These are phyloP conservation scores for Anableps anableps DNA, from an alignment of 2,797 vertebrate species.

Conservation along the genomic window DNA sequence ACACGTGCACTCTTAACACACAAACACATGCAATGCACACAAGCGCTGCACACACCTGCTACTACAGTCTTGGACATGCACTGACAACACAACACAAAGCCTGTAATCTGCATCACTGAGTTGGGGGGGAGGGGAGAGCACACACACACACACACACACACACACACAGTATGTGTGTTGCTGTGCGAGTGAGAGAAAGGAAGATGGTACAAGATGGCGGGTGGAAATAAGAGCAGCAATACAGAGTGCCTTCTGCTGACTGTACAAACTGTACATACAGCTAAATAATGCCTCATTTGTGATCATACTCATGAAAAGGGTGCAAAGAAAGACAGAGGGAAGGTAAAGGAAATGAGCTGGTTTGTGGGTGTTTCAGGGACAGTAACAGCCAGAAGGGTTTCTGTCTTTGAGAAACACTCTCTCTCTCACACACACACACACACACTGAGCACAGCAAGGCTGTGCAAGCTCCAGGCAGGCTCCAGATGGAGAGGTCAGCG, in stretches of 20 bases:
- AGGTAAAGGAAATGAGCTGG: slow-evolving; percentile 50
- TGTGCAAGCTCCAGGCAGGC: slow-evolving; percentile 66
- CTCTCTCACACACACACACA: slow-evolving; percentile 25
- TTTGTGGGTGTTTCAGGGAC: slow-evolving; percentile 74
- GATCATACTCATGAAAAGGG: slow-evolving; percentile 41
- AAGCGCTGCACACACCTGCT: slow-evolving; percentile 69
- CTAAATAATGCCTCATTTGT: slow-evolving; percentile 38
- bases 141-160: background rate
- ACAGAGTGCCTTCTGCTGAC: slow-evolving; percentile 56
- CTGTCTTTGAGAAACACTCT: slow-evolving; percentile 68
- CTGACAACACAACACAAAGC: slow-evolving; percentile 80
- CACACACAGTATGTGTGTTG: slow-evolving; percentile 59
- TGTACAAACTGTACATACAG: slow-evolving; percentile 55
- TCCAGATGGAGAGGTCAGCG: slow-evolving; percentile 81
- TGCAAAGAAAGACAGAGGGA: slow-evolving; percentile 13
- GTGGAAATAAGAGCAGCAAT: slow-evolving; percentile 64
- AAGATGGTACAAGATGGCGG: slow-evolving; percentile 76
- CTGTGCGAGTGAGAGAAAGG: slow-evolving; percentile 69
- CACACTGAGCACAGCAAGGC: slow-evolving; percentile 37
- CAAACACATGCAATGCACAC: slow-evolving; percentile 43
- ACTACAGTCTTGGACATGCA: slow-evolving; percentile 75
- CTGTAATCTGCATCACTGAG: slow-evolving; percentile 78
- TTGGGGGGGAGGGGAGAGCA: slow-evolving; percentile 65
- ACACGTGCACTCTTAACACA: slow-evolving; percentile 57
- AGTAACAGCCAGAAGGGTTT: slow-evolving; percentile 69